These are phyloP conservation scores for Gymnodraco acuticeps DNA, from an alignment of 2,797 vertebrate genomes.

Conservation along the genomic window DNA sequence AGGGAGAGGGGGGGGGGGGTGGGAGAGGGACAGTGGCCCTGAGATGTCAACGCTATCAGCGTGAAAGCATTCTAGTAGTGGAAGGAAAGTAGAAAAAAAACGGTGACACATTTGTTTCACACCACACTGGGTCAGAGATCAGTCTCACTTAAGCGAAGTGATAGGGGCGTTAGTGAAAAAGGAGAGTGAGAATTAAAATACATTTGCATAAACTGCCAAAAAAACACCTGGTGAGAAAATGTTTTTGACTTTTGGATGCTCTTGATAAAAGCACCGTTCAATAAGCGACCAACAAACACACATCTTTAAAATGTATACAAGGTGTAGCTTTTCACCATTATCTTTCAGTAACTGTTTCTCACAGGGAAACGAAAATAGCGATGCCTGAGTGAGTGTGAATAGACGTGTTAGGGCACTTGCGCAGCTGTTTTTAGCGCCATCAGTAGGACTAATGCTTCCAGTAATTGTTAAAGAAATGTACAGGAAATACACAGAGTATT, in stretches of 20 bases:
- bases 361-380: not conserved
- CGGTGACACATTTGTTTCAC: slow-evolving; percentile 48
- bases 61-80: slow-evolving; percentile 41
- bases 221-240: slow-evolving; percentile 20
- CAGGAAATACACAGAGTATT: too few species aligned
- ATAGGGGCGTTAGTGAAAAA: slow-evolving; percentile 23
- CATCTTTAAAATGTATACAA: not conserved
- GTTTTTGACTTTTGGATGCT: slow-evolving; percentile 22
- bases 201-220: slow-evolving; percentile 56
- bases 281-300: not conserved
- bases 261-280: not conserved
- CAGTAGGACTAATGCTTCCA: too few species aligned
- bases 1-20: slow-evolving; percentile 10
- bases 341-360: slow-evolving; percentile 1
- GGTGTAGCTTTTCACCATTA: not conserved
- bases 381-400: not conserved
- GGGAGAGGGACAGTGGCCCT: slow-evolving; percentile 48
- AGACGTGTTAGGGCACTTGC: not conserved
- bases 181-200: slow-evolving; percentile 47
- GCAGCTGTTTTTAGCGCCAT: not conserved
- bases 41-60: slow-evolving; percentile 57
- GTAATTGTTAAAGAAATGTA: too few species aligned
- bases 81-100: slow-evolving; percentile 12
- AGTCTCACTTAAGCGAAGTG: not conserved
- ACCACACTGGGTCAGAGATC: slow-evolving; percentile 11